Base-by-base conservation (phyloP, 2,797 vertebrate genomes). In the Gymnocypris eckloni region DNA sequence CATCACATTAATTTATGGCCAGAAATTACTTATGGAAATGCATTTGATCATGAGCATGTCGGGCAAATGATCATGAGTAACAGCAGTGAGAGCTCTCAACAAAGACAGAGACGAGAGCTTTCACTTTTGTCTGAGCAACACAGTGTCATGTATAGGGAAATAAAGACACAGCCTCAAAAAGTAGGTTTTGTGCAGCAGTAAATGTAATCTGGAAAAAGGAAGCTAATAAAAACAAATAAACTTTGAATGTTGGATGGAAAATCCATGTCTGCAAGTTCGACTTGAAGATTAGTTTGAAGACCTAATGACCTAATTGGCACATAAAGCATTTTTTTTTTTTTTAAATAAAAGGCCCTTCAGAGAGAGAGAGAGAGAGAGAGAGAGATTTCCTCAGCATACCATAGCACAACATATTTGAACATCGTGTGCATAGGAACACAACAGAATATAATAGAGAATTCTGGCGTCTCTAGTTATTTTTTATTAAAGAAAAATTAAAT, bases 1-100 rank as follows among this genome's bases (percentile, higher is more conserved):
- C 86, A 86, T 86, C 77, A 87, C 43, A 76, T 77, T 84, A 84
- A 87, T 86, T 72, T 71, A 89, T 33, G 64, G 25, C 39, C 67
- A 39, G 28, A 83, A 86, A 87, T 87, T 71, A 83, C 79, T 83
- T 16, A 39, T 80, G 33, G 52, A 79, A 79, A 88, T 82, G 71
- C 33, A 37, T 84, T 88, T 86, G 87, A 86, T 84, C 39, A 69
- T 83, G 70, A 69, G 45, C 56, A 16, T 41, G 11, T 52, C 37
- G 18, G n/a, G 81, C 22, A 41, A 48, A 75, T 22, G 67, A 80
- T 39, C 12, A 28, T 48, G 33, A 79, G 52, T 18, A 20, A 45
- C 22, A n/a, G 45, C 48, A 52, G 16, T 22, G 56, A 25, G 72
- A 9, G 41, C 10, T 77, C 50, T 41, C 28, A 6, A 33, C 41